These are phyloP conservation scores for Enteromius trimaculatus DNA, from an alignment of 2,797 vertebrate genomes.

Conservation along the genomic window DNA sequence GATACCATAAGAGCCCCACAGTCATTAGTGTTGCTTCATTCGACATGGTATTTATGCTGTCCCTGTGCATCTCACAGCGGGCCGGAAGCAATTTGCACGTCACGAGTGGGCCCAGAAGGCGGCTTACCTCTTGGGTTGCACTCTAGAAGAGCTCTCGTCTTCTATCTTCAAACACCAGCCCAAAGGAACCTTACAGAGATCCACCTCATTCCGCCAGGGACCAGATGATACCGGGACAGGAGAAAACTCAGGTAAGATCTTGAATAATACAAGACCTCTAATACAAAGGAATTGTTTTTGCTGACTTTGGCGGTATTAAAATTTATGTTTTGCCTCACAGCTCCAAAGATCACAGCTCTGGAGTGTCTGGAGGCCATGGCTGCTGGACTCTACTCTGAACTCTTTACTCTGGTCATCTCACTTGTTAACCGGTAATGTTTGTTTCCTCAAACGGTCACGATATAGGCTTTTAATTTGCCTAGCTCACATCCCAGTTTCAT, in stretches of 20 bases:
- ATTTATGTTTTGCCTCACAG: constrained; percentile 67
- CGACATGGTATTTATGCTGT: neutral
- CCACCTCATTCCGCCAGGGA: constrained; percentile 93
- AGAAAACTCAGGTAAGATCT: constrained; percentile 81
- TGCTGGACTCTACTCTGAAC: constrained; percentile 89
- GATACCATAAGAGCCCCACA: neutral
- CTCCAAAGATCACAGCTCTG: constrained; percentile 87
- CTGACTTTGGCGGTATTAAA: neutral
- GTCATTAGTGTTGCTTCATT: neutral
- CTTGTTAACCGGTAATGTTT: constrained; percentile 87
- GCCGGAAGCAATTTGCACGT: constrained; percentile 93
- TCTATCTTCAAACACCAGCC: constrained; percentile 93
- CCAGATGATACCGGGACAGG: constrained; percentile 82
- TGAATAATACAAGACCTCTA: neutral
- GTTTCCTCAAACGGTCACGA: neutral
- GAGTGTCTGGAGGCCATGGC: constrained; percentile 96
- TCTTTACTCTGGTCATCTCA: constrained; percentile 93
- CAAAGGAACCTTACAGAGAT: constrained; percentile 87
- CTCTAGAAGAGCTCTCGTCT: constrained; percentile 93
- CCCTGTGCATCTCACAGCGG: constrained; percentile 73
- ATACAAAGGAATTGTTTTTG: neutral
- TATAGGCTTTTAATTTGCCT: neutral
- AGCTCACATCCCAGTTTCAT: too few species aligned
- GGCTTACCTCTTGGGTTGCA: constrained; percentile 93
- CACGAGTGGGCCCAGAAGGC: constrained; percentile 99